Evolutionary conservation across 1,140 invertebrate species (phyloP).

Genomic region (Zaprionus lachaisei): DNA sequence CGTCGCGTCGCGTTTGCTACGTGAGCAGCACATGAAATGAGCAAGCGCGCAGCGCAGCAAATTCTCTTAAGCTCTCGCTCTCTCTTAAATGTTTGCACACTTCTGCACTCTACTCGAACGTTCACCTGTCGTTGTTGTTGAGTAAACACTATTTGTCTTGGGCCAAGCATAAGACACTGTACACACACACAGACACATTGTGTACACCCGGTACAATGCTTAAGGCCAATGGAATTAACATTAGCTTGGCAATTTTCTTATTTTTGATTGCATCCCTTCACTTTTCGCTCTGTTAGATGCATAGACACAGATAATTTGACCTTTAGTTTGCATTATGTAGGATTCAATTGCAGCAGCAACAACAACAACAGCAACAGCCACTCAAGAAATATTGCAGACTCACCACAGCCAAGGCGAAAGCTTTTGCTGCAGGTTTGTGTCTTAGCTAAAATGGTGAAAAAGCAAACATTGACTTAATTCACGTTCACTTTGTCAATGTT

Average conservation of each 20-base stretch:
- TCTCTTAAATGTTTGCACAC: constrained; percentile 16
- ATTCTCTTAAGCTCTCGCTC: too few relatives aligned
- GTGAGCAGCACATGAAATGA: constrained; percentile 1
- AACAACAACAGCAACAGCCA: not conserved
- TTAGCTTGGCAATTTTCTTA: constrained; percentile 44
- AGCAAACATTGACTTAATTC: not conserved
- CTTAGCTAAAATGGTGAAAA: not conserved
- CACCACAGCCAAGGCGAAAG: constrained; percentile 15
- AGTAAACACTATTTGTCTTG: constrained; percentile 55
- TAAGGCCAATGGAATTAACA: constrained; percentile 59
- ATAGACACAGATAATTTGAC: constrained; percentile 18
- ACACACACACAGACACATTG: constrained; percentile 8
- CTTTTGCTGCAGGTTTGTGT: constrained; percentile 10
- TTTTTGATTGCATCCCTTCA: constrained; percentile 65
- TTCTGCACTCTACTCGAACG: constrained; percentile 42
- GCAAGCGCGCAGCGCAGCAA: not conserved
- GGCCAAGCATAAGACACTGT: constrained; percentile 47
- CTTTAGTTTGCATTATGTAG: constrained; percentile 39
- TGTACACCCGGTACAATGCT: constrained; percentile 27
- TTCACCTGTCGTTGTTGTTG: constrained; percentile 59
- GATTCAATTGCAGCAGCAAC: constrained; percentile 31
- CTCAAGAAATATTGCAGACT: not conserved
- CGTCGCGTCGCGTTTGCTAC: not conserved
- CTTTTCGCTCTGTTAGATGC: constrained; percentile 48
- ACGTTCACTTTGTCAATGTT: not conserved